phyloP scores from a whole-genome alignment of 1,140 invertebrate species.

The Agrilus planipennis region DNA sequence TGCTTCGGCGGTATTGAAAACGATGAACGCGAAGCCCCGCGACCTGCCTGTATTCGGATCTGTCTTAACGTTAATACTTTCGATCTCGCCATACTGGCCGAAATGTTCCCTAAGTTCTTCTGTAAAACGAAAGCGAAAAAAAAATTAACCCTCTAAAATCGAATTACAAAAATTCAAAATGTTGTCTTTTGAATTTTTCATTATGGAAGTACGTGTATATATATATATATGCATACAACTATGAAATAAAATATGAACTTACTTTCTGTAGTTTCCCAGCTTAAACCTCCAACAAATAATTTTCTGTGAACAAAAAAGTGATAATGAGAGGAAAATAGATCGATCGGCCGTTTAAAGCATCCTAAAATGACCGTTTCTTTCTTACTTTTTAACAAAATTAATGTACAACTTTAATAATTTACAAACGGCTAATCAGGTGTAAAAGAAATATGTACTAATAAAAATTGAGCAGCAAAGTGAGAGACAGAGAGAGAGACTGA shows the following conservation, averaged over 20 bases:
- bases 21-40: conserved; percentile 89
- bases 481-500: too few relatives aligned
- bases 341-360: too few relatives aligned
- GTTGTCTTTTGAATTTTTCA: not conserved
- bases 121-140: conserved; percentile 39
- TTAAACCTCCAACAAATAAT: conserved; percentile 93
- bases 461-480: conserved; percentile 18
- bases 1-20: conserved; percentile 77
- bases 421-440: conserved; percentile 5
- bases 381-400: conserved; percentile 1
- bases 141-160: not conserved
- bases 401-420: conserved; percentile 2
- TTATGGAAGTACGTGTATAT: not conserved
- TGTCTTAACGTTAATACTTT: conserved; percentile 89
- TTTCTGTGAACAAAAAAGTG: conserved; percentile 68
- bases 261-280: conserved; percentile 97
- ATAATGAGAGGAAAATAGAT: conserved; percentile 1
- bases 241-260: conserved; percentile 40
- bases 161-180: not conserved
- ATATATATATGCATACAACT: not conserved
- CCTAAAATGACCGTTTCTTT: too few relatives aligned
- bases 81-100: conserved; percentile 78
- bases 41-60: conserved; percentile 82
- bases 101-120: conserved; percentile 90
- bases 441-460: conserved; percentile 5